Base-by-base conservation (phyloP, 2,797 vertebrate genomes). In the Xenops minutus region DNA sequence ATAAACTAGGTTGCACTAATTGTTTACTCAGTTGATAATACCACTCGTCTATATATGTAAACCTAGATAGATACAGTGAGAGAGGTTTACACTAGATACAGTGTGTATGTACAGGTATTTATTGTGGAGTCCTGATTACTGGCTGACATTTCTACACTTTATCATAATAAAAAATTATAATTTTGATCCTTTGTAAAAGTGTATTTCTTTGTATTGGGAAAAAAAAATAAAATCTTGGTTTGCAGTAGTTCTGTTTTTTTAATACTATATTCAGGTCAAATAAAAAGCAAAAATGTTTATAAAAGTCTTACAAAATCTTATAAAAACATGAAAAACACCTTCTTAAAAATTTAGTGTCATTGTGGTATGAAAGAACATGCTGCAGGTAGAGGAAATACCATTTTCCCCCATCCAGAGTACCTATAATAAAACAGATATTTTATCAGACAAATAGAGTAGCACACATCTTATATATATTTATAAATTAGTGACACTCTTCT, bases 181-280 rank as follows among this genome's bases (percentile, higher is more conserved):
- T 30, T 89, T 51, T 59, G 0, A 30, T 72, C 2, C 76, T 83
- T 78, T 37, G 37, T 55, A 51, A 34, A 94, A 84, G 26, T 30
- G 1, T 0, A 0, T 6, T 43, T 34, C 19, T 77, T 85, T 71
- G 26, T 14, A 51, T 4, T 61, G 6, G 7, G 3, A 2, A 21
- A 75, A 61, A 58, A 59, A 72, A 61, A 26, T 12, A 64, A 67
- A 30, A 10, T 75, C 30, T 51, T 54, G 2, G 2, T 84, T 73
- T 83, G 9, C 13, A 74, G 23, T 51, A 64, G 29, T 62, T 91
- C 30, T 92, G 19, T 10, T 39, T 72, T 72, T 72, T 81, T 80
- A 32, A 34, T 37, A 36, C 7, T 12, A 20, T 29, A 27, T 39
- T 71, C 7, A 54, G n/a, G 14, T 80, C 46, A 74, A 74, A 74